A percentile compares a stretch with the other conserved stretches of the same genome.
These are phyloP conservation scores for Macropus fuliginosus DNA, from an alignment of 2,797 vertebrate species.

Conservation along the genomic window DNA sequence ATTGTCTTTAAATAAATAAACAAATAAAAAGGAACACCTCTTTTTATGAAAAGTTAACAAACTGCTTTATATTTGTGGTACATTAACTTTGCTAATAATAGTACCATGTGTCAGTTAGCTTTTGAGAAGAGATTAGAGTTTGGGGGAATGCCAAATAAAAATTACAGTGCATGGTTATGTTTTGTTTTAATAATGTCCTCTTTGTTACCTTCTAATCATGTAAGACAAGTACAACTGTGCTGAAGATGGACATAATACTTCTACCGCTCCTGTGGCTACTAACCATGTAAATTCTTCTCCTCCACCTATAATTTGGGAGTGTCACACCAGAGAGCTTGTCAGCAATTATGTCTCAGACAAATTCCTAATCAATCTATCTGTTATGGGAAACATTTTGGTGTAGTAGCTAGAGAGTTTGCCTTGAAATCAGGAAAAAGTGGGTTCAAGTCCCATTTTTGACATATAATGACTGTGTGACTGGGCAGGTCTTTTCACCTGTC, in stretches of 20 bases:
- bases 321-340: background rate
- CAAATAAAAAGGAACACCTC: background rate
- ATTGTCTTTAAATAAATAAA: background rate
- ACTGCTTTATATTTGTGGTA: background rate
- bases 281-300: background rate
- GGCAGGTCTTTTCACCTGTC: background rate
- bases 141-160: background rate
- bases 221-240: background rate
- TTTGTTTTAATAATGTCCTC: background rate
- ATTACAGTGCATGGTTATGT: background rate
- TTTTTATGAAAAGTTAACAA: too few species aligned
- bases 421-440: background rate
- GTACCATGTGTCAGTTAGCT: background rate
- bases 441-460: background rate
- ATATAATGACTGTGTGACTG: background rate
- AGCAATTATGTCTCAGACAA: background rate
- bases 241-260: background rate
- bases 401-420: background rate
- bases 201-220: background rate
- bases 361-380: conserved; percentile 23
- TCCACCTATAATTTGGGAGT: background rate
- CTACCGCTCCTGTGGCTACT: background rate
- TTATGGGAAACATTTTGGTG: background rate
- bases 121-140: background rate
- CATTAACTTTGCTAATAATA: background rate